Conservation (phyloP, 2,113 vertebrate species). For the Poeciliopsis retropinna region DNA sequence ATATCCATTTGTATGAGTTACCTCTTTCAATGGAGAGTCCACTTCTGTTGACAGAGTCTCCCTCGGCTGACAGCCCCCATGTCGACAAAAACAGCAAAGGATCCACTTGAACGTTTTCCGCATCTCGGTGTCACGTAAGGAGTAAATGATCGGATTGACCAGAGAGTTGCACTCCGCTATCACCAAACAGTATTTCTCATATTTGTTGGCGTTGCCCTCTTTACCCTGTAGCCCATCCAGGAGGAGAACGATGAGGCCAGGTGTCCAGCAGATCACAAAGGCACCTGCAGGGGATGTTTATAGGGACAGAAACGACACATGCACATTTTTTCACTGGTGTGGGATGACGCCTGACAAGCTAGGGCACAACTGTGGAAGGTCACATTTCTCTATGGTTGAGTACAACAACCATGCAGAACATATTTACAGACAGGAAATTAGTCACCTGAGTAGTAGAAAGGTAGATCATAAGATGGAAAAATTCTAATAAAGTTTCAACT, state of each 20-base stretch:
- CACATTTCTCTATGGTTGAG: background rate
- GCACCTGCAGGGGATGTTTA: constrained; percentile 78
- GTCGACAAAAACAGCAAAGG: constrained; percentile 82
- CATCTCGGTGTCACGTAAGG: constrained; percentile 90
- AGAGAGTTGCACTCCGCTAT: constrained; percentile 92
- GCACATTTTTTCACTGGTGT: background rate
- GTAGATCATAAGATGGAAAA: background rate
- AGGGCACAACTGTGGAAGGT: background rate
- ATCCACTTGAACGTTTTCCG: constrained; percentile 86
- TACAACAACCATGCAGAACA: background rate
- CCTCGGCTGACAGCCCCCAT: constrained; percentile 32
- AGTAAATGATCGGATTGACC: constrained; percentile 91
- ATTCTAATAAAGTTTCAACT: background rate
- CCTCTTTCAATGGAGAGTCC: constrained; percentile 59
- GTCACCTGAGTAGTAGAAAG: background rate
- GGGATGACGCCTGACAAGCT: background rate
- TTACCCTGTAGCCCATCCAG: constrained; percentile 86
- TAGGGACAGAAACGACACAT: background rate
- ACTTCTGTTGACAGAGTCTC: constrained; percentile 26
- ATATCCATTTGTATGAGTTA: constrained; percentile 20
- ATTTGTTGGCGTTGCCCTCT: constrained; percentile 78
- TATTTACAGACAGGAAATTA: background rate
- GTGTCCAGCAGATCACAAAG: constrained; percentile 95
- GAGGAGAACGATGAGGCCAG: constrained; percentile 87
- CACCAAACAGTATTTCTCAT: constrained; percentile 90